Evolutionary conservation across 2,797 vertebrate genomes (phyloP), one percentile per base, ranked within the genome.

Genomic region (Anas acuta): DNA sequence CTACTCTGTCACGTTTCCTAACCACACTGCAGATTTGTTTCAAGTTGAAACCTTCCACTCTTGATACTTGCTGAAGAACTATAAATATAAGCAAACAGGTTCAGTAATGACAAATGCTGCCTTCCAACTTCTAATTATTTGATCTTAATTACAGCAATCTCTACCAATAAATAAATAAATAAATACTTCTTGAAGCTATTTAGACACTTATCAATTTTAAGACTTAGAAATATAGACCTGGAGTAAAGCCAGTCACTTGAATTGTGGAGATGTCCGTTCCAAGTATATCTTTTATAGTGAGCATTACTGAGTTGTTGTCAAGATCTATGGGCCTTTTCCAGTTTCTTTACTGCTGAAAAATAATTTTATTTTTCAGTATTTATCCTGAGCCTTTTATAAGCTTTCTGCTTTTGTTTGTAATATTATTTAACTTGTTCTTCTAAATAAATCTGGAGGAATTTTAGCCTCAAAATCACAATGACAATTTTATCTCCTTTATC

Each of bases 201-300:
- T 84, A 93, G 92, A 95, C 76, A 96, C 92, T 97, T 93, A 95
- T 69, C 64, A 97, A 97, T 97, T 98, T 98, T 97, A 98, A 97
- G 96, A 95, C 92, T 90, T 89, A 79, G 92, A 96, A 97, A 98
- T 98, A 97, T 97, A 97, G 95, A 96, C 83, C 95, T 97, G 97
- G 96, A 97, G 33, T 93, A 89, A 84, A 97, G 95, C 95, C 96
- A 98, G 96, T 90, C 88, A 84, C 84, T 96, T 97, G 96, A 98
- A 97, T 95, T 97, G 96, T 96, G 94, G 77, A 92, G 54, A 93
- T 96, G 95, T 90, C 95, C 93, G 84, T 97, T 97, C 87, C 90
- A 96, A 97, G 95, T 96, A 84, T 96, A 97, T 97, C 95, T 97
- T 97, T 97, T 96, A 96, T 72, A 96, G 96, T 90, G 96, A 97